Evolutionary conservation across 37 sponge, comb jelly and placozoan species (phyloP), one percentile per base, ranked within the genome.

Genomic region (Agelas oroides): DNA sequence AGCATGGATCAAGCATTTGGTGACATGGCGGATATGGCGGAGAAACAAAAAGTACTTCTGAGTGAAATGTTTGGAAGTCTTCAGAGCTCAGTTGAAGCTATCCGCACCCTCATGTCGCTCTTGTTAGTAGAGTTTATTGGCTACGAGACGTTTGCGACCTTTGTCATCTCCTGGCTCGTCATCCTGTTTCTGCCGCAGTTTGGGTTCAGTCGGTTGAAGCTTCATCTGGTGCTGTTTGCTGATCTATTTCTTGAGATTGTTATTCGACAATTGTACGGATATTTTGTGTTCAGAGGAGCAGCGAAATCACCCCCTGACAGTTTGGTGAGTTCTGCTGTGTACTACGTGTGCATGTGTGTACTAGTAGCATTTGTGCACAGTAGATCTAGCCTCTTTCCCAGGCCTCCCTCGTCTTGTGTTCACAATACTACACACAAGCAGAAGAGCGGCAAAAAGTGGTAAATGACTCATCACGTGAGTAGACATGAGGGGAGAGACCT

Each of bases 171-270:
- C 19, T 52, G 66, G 68, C 55, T 73, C 46, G 68, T 87, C 38
- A 70, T 87, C 19, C 28, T 80, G 46, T 53, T 80, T 20, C 69
- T 80, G 65, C 88, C 88, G 19, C 81, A 81, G 81, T 87, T 75
- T 52, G 64, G 74, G 6, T 65, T 63, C 76, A 80, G 81, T 65
- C 62, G 88, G 32, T 33, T 81, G 30, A 80, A 73, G 81, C 63
- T 87, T 18, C 38, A 72, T 23, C 0, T 87, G 41, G 63, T 71
- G 31, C 81, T 87, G 59, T 59, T 87, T 8, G 66, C 27, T 5
- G 81, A 87, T 39, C 56, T 61, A 33, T 24, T 30, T 0, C 16
- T 74, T 25, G 88, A 87, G 79, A 31, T 80, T 12, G 36, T 58
- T 24, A 40, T 75, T 31, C 39, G 88, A 75, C 72, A 60, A 53